Evolutionary conservation across 2,113 vertebrate genomes (phyloP).

Genomic region (Cervus canadensis): DNA sequence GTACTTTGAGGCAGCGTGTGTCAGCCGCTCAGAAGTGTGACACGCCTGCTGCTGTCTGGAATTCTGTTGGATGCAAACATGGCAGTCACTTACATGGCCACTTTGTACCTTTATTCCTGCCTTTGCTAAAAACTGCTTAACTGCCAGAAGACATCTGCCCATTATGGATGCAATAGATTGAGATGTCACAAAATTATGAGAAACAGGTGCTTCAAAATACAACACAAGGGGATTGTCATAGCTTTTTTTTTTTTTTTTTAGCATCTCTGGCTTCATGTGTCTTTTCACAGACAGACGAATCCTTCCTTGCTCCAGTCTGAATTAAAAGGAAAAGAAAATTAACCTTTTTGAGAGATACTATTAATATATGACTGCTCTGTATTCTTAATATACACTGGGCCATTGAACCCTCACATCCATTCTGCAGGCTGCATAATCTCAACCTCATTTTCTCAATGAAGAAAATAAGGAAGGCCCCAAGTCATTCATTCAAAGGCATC

Average conservation of each 20-base stretch:
- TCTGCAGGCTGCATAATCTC: not conserved
- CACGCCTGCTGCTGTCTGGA: constrained; percentile 23
- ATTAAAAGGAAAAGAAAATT: constrained; percentile 17
- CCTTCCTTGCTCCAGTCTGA: not conserved
- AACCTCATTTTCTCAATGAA: constrained; percentile 6
- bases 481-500: not conserved
- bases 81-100: constrained; percentile 32
- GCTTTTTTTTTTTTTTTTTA: not conserved
- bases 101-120: constrained; percentile 53
- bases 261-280: constrained; percentile 16
- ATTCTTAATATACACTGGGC: not conserved
- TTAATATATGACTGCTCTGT: not conserved
- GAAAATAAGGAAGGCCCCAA: not conserved
- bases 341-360: not conserved
- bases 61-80: not conserved
- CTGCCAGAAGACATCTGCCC: constrained; percentile 68
- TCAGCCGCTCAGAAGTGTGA: not conserved
- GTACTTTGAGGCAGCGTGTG: not conserved
- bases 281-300: constrained; percentile 13
- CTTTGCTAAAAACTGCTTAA: constrained; percentile 72
- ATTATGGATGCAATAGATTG: constrained; percentile 69
- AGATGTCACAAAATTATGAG: constrained; percentile 71
- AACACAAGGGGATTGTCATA: constrained; percentile 43
- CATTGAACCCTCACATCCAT: not conserved
- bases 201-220: constrained; percentile 66